These are phyloP conservation scores for Grammomys dolichurus DNA, from an alignment of 2,113 vertebrate species.

Conservation along the genomic window DNA sequence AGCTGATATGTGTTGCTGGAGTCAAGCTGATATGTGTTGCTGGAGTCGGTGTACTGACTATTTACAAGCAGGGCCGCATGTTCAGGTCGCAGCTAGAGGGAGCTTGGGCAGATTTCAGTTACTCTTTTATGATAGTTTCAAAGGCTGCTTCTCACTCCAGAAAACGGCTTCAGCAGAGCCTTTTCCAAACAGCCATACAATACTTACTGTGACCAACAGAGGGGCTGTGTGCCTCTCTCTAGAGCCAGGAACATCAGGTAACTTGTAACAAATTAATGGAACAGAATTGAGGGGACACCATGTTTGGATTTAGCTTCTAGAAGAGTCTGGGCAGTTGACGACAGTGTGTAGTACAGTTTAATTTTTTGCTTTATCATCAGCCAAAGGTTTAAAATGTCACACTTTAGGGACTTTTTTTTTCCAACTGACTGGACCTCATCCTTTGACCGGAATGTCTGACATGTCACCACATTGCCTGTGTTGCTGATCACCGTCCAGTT, in stretches of 20 bases:
- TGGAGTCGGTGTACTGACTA: constrained; percentile 69
- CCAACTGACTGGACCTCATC: not conserved
- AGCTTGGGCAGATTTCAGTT: constrained; percentile 67
- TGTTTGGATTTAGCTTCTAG: constrained; percentile 50
- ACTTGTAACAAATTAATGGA: constrained; percentile 9
- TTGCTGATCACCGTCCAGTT: constrained; percentile 24
- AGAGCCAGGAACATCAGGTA: not conserved
- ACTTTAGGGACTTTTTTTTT: constrained; percentile 36
- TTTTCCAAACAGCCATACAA: constrained; percentile 31
- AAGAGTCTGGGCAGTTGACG: constrained; percentile 34
- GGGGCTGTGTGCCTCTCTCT: constrained; percentile 32
- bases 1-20: constrained; percentile 57
- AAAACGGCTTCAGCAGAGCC: constrained; percentile 58
- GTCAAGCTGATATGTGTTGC: constrained; percentile 47
- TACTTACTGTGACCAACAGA: constrained; percentile 50
- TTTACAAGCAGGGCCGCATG: constrained; percentile 59
- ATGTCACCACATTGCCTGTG: not conserved
- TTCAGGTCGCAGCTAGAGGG: constrained; percentile 64
- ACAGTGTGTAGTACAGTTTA: constrained; percentile 28
- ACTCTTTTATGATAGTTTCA: constrained; percentile 34
- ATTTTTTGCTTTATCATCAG: constrained; percentile 69
- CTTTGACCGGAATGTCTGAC: not conserved
- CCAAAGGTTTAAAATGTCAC: constrained; percentile 68
- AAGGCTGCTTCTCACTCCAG: constrained; percentile 64
- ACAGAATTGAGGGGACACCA: constrained; percentile 14